Conservation (phyloP, 1,140 invertebrate species). For the Drosophila virilis region DNA sequence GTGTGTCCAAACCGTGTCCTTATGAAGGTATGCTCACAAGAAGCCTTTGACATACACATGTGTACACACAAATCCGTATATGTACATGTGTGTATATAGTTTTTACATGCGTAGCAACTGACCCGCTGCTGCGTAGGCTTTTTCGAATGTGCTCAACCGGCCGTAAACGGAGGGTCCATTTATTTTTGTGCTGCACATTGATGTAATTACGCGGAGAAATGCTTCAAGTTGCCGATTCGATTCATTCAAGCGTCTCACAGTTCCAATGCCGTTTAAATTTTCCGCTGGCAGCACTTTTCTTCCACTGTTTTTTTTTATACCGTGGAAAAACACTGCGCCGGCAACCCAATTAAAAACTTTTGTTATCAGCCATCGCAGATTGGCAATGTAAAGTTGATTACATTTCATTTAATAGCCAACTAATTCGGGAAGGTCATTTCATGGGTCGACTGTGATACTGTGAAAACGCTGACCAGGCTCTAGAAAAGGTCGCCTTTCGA, state of each 20-base stretch:
- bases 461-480: background rate
- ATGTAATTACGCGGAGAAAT: constrained; percentile 39
- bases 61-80: background rate
- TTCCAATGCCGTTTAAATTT: background rate
- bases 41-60: constrained; percentile 1
- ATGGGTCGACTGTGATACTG: background rate
- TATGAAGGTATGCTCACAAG: background rate
- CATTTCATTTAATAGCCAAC: constrained; percentile 47
- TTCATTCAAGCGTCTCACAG: constrained; percentile 13
- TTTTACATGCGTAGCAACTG: background rate
- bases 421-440: constrained; percentile 3
- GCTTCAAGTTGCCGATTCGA: constrained; percentile 14
- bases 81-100: constrained; percentile 1
- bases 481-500: constrained; percentile 4
- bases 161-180: constrained; percentile 39
- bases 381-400: constrained; percentile 68
- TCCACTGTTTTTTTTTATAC: background rate
- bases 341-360: constrained; percentile 79
- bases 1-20: constrained; percentile 21
- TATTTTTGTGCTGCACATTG: constrained; percentile 26
- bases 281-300: background rate
- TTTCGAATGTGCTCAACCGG: constrained; percentile 27
- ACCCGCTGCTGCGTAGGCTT: constrained; percentile 11
- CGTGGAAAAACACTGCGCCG: constrained; percentile 15
- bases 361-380: constrained; percentile 60